phyloP scores from a whole-genome alignment of 1,140 invertebrate species.

The Habropoda laboriosa region DNA sequence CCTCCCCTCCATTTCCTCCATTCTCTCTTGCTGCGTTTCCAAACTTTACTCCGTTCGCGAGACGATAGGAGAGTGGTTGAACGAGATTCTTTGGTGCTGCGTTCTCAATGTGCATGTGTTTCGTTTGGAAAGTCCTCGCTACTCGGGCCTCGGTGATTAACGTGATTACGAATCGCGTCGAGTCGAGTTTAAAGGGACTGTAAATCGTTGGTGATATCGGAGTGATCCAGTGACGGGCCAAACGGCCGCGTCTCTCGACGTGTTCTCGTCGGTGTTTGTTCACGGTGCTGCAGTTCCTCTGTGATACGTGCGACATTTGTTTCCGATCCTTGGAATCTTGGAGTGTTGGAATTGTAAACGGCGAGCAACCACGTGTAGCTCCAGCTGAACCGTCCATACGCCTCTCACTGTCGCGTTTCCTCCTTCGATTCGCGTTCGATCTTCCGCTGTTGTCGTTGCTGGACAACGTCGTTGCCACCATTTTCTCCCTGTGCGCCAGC shows the following conservation, averaged over 20 bases:
- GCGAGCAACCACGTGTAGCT: conserved; percentile 19
- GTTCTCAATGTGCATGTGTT: too few relatives aligned
- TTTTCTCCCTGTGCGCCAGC: neutral
- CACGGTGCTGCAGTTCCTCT: neutral
- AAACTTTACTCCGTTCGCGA: too few relatives aligned
- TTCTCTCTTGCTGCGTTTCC: too few relatives aligned
- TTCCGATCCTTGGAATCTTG: too few relatives aligned
- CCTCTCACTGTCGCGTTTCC: neutral
- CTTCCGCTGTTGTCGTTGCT: neutral
- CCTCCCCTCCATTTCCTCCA: too few relatives aligned
- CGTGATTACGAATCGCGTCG: too few relatives aligned
- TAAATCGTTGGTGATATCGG: neutral
- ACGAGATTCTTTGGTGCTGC: too few relatives aligned
- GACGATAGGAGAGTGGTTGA: too few relatives aligned
- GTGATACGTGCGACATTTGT: neutral
- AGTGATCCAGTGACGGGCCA: neutral
- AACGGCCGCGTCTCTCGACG: neutral
- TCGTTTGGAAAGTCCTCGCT: neutral
- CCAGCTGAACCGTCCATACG: neutral
- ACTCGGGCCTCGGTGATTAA: neutral
- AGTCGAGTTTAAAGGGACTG: too few relatives aligned
- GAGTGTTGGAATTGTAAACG: neutral
- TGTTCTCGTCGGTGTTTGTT: neutral
- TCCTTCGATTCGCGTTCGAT: neutral
- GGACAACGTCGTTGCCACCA: neutral